These are phyloP conservation scores for Thrips palmi DNA, from an alignment of 1,140 invertebrate genomes.

Conservation along the genomic window DNA sequence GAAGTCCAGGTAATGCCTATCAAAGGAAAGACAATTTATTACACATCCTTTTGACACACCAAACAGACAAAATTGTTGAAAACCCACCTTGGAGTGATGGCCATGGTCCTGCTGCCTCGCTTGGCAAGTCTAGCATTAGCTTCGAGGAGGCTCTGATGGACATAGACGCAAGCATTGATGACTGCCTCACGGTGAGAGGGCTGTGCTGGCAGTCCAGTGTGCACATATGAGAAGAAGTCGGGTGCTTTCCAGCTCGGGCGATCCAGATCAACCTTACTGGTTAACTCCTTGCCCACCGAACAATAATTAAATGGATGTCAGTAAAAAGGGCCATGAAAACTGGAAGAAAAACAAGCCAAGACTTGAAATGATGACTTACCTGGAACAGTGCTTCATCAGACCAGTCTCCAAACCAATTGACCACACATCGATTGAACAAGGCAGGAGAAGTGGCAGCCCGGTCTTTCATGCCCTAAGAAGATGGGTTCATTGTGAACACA, in stretches of 20 bases:
- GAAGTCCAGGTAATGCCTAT: conserved; percentile 96
- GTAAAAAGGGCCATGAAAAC: no score
- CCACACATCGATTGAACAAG: conserved; percentile 96
- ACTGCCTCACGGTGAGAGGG: conserved; percentile 84
- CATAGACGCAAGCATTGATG: conserved; percentile 95
- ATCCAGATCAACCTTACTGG: conserved; percentile 65
- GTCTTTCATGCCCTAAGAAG: conserved; percentile 93
- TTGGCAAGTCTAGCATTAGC: conserved; percentile 80
- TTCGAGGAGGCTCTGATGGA: conserved; percentile 91
- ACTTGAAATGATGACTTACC: conserved; percentile 27
- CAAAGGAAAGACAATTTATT: conserved; percentile 11
- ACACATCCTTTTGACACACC: neutral
- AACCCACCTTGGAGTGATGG: conserved; percentile 72
- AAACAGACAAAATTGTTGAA: neutral
- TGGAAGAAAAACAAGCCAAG: no score
- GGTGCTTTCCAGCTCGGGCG: conserved; percentile 63
- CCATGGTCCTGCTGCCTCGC: conserved; percentile 84
- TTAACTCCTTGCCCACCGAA: conserved; percentile 74
- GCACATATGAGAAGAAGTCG: conserved; percentile 73
- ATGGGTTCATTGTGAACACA: conserved; percentile 99
- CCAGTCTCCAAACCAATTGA: conserved; percentile 99
- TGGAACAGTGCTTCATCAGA: conserved; percentile 93
- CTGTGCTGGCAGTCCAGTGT: conserved; percentile 50
- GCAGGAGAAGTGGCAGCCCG: conserved; percentile 96
- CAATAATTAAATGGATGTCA: no score